Evolutionary conservation across 1,140 invertebrate genomes (phyloP).

Genomic region (Drosophila repletoides): DNA sequence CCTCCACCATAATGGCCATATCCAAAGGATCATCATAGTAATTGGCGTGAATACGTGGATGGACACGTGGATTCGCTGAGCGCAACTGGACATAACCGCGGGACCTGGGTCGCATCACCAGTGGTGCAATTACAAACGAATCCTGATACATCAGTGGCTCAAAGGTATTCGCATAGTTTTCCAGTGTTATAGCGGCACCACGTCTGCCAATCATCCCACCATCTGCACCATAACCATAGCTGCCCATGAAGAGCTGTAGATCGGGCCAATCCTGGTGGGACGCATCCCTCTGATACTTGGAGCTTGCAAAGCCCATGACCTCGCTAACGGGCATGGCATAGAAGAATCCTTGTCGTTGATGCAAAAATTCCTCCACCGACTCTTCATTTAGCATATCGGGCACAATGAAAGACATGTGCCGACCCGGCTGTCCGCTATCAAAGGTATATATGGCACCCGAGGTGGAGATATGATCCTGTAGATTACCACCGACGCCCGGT

Average conservation of each 20-base stretch:
- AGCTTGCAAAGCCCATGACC: constrained; percentile 90
- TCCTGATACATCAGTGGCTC: constrained; percentile 87
- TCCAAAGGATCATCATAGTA: constrained; percentile 89
- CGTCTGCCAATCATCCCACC: constrained; percentile 88
- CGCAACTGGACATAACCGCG: constrained; percentile 87
- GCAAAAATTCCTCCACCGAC: constrained; percentile 84
- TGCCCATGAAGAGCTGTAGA: constrained; percentile 89
- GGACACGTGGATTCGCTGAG: constrained; percentile 86
- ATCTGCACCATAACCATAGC: constrained; percentile 88
- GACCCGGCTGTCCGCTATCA: constrained; percentile 81
- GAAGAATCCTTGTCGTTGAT: constrained; percentile 84
- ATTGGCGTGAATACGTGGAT: constrained; percentile 92
- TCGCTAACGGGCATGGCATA: constrained; percentile 88
- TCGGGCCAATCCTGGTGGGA: constrained; percentile 88
- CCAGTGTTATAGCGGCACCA: constrained; percentile 86
- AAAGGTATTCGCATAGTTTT: constrained; percentile 86
- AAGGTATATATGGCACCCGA: constrained; percentile 85
- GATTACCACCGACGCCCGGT: constrained; percentile 90
- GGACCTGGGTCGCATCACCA: constrained; percentile 88
- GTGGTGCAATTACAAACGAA: constrained; percentile 86
- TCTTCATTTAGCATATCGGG: constrained; percentile 84
- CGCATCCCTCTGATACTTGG: constrained; percentile 87
- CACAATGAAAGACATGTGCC: constrained; percentile 85
- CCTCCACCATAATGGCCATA: constrained; percentile 88
- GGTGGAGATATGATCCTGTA: constrained; percentile 90